Percentiles rank a stretch among this genome's conserved stretches.
phyloP scores from a whole-genome alignment of 2,797 vertebrate species.

The Sebastes minor region DNA sequence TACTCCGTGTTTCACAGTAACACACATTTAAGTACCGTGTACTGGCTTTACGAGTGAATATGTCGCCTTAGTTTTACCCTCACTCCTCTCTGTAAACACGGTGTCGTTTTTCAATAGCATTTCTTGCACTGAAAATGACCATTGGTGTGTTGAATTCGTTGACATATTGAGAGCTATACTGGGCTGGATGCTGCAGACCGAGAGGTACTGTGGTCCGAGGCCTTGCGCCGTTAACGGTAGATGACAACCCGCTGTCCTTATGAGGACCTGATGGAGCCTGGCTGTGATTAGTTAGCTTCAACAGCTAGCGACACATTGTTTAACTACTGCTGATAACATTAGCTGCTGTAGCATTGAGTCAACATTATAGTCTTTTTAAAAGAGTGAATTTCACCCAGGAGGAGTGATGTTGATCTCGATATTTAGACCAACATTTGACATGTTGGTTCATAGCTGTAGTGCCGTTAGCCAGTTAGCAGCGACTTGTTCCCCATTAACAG shows the following conservation, averaged over 20 bases:
- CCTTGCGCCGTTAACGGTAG: neutral
- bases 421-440: neutral
- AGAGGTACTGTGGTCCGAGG: slow-evolving; percentile 20
- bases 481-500: neutral
- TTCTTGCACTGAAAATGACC: neutral
- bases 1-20: neutral
- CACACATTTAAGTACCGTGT: neutral
- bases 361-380: accelerated
- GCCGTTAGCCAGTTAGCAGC: slow-evolving; percentile 44
- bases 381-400: neutral
- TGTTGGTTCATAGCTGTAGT: neutral
- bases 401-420: neutral
- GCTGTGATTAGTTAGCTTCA: slow-evolving; percentile 24
- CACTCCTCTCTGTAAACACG: slow-evolving; percentile 13
- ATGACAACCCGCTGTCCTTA: neutral
- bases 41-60: neutral
- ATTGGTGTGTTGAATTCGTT: neutral
- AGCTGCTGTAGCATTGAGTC: neutral
- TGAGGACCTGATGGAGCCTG: neutral
- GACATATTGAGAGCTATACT: neutral
- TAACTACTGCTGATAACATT: neutral
- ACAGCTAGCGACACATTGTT: slow-evolving; percentile 20
- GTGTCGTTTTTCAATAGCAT: neutral
- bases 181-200: neutral
- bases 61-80: neutral